These are phyloP conservation scores for Harpalus rufipes DNA, from an alignment of 2,888 invertebrate species.

Conservation along the genomic window DNA sequence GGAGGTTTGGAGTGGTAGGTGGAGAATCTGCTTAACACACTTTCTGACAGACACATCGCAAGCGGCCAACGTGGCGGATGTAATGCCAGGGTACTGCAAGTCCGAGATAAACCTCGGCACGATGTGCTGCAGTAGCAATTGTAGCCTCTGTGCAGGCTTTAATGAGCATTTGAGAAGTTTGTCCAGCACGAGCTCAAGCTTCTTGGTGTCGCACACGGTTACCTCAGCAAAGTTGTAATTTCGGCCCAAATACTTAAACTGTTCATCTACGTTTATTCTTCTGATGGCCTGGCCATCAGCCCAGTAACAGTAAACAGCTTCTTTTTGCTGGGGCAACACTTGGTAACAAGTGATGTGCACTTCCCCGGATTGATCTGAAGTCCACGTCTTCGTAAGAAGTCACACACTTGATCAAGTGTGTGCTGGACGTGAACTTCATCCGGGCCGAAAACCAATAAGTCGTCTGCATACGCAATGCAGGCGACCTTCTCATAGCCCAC, in stretches of 20 bases:
- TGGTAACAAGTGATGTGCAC: conserved; percentile 52
- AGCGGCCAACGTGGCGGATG: no score
- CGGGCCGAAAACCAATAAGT: background rate
- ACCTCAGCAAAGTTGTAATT: background rate
- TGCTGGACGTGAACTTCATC: background rate
- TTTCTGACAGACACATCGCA: conserved; percentile 3
- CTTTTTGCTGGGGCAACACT: conserved; percentile 58
- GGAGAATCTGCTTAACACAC: conserved; percentile 7
- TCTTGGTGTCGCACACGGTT: background rate
- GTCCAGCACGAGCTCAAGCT: background rate
- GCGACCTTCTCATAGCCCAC: background rate
- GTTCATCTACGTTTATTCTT: background rate
- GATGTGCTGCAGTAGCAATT: background rate
- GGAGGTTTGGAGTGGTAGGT: no score
- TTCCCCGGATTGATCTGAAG: conserved; percentile 33
- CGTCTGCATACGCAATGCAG: no score
- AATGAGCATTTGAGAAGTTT: background rate
- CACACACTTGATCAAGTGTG: background rate
- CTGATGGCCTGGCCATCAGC: background rate
- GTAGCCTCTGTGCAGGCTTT: background rate
- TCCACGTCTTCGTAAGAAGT: background rate
- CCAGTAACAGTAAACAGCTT: conserved; percentile 8
- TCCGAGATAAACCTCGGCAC: no score
- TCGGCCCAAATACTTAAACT: conserved; percentile 5
- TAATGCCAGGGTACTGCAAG: no score